Percentiles rank a stretch among this genome's conserved stretches.
Evolutionary conservation across 2,888 invertebrate genomes (phyloP).

Genomic region (Falcaria lacertinaria): DNA sequence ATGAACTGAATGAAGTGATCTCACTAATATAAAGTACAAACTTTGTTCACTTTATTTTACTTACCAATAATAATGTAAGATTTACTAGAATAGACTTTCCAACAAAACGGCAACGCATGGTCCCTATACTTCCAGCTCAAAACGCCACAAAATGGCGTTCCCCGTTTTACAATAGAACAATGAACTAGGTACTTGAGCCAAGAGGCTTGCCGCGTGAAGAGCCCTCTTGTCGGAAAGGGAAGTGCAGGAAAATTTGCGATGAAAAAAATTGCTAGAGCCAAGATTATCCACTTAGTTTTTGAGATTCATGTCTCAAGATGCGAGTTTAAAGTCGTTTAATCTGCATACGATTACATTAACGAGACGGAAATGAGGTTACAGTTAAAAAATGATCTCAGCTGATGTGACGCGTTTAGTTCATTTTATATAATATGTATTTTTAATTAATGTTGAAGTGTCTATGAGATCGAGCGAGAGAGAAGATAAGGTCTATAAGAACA

Average conservation of each 20-base stretch:
- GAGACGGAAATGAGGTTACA: background rate
- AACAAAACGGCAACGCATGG: background rate
- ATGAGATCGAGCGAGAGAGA: too few species aligned
- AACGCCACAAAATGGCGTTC: conserved; percentile 29
- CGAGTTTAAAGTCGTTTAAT: background rate
- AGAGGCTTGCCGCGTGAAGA: conserved; percentile 18
- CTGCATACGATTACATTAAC: background rate
- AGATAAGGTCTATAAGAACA: too few species aligned
- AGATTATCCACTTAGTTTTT: conserved; percentile 16
- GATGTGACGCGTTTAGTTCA: background rate
- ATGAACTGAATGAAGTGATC: too few species aligned
- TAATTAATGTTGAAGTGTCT: too few species aligned
- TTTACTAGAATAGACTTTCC: background rate
- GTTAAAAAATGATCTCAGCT: background rate
- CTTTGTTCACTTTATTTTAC: too few species aligned
- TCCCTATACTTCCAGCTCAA: conserved; percentile 1
- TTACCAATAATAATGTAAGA: too few species aligned
- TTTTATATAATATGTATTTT: too few species aligned
- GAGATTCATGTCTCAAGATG: conserved; percentile 4
- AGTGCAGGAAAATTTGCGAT: conserved; percentile 25
- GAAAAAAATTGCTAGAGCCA: conserved; percentile 7
- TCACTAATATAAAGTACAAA: too few species aligned
- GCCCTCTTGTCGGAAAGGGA: conserved; percentile 15
- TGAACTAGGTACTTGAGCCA: conserved; percentile 29
- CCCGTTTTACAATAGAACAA: conserved; percentile 47